Evolutionary conservation across 2,888 invertebrate species (phyloP).

Genomic region (Poecilobothrus nobilitatus): DNA sequence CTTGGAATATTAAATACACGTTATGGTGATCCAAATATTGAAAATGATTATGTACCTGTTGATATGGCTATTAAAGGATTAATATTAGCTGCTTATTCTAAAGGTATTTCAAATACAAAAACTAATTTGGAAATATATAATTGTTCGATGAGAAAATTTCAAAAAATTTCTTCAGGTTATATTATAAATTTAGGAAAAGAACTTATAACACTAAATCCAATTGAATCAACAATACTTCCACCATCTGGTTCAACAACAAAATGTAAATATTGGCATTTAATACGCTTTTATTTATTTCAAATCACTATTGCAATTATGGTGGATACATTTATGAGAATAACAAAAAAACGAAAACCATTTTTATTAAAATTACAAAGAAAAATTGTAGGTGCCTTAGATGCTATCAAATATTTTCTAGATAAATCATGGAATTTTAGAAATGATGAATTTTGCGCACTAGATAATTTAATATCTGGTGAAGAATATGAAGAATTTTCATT

Average conservation of each 20-base stretch:
- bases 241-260: conserved; percentile 53
- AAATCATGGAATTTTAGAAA: conserved; percentile 47
- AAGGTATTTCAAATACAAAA: conserved; percentile 43
- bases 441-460: conserved; percentile 42
- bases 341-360: background rate
- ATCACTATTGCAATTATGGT: background rate
- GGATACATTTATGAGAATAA: background rate
- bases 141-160: conserved; percentile 62
- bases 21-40: conserved; percentile 51
- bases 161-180: conserved; percentile 57
- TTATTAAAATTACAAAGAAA: background rate
- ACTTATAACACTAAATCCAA: conserved; percentile 50
- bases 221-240: conserved; percentile 63
- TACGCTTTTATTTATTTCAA: conserved; percentile 44
- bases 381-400: background rate
- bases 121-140: conserved; percentile 64
- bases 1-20: conserved; percentile 46
- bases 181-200: conserved; percentile 51
- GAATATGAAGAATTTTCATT: conserved; percentile 11
- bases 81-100: conserved; percentile 60
- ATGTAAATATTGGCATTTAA: conserved; percentile 53
- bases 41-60: conserved; percentile 72
- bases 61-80: conserved; percentile 68
- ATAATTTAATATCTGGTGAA: conserved; percentile 16
- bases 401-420: background rate